Evolutionary conservation across 2,113 vertebrate genomes (phyloP), one percentile per base, ranked within the genome.

Genomic region (Hucho hucho): DNA sequence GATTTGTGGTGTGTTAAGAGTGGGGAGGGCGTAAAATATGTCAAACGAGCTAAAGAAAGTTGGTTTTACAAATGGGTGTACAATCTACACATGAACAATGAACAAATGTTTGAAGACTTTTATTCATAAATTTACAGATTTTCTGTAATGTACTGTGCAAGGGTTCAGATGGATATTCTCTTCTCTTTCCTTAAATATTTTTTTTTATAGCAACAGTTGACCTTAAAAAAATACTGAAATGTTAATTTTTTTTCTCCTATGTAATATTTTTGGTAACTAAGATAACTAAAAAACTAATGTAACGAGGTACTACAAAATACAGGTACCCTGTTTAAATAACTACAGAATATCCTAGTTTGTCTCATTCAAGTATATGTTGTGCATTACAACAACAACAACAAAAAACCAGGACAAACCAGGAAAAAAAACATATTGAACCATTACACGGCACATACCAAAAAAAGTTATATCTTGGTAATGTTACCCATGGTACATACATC

Each of bases 321-420:
- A 22, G 28, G 59, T 65, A 84, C 81, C 85, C 80, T 88, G 81
- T 67, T 80, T 80, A 61, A 81, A 63, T 81, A 70, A 72, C 86
- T 58, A 72, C 78, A 85, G 78, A 81, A 69, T n/a, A 24, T 56
- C 89, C 85, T 83, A 82, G 87, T 84, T 83, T 29, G 82, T 90
- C 86, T 82, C 73, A 29, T 91, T 92, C 88, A 93, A 92, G 84
- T 92, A 90, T 79, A 84, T 83, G 72, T 69, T 64, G 64, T 64
- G 79, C 65, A 79, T 85, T 26, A 73, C 70, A 72, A 80, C 32
- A 32, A 32, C n/a, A n/a, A n/a, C 29, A 77, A 82, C 68, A 59
- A 64, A 74, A 79, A 70, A 84, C 86, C 83, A 82, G 89, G 49
- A 77, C 73, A 68, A 59, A n/a, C 6, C 18, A 84, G 78, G 66